Base-by-base conservation (phyloP, 2,797 vertebrate species). In the Acanthurus lineatus region DNA sequence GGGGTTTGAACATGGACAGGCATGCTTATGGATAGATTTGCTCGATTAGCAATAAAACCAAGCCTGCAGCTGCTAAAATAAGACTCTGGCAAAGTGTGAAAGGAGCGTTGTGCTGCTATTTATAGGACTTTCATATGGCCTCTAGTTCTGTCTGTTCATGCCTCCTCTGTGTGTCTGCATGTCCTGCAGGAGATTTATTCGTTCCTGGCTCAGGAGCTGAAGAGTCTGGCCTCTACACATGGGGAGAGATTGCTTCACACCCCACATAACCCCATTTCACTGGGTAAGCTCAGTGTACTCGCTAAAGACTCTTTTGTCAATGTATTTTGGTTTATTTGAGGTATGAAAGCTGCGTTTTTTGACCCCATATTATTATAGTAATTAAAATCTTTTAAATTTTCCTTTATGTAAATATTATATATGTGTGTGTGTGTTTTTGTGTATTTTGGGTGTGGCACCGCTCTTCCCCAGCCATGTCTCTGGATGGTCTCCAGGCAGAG, bases 231-330 rank as follows among this genome's bases (percentile, higher is more conserved):
- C 51, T 95, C 96, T 79, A 91, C 75, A 63, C 95, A 97, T 35
- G 96, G 91, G 59, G 98, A 99, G 90, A 95, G 96, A 85, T 88
- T 99, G 67, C 94, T 99, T 77, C 91, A 96, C 69, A 99, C 97
- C 67, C 95, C 97, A 57, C 97, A 97, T 87, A 99, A 99, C 90
- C 97, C 97, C 73, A 97, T 99, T 90, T 99, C 98, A 52, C 94
- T 99, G 91, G 98, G 98, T 99, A 95, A 91, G 93, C 68, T 77
- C 25, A 25, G 25, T 25, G 25, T n/a, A n/a, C n/a, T n/a, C n/a
- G n/a, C n/a, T n/a, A n/a, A n/a, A n/a, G n/a, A n/a, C n/a, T n/a
- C n/a, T n/a, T n/a, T n/a, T n/a, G n/a, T n/a, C n/a, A n/a, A n/a
- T 25, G 25, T 3, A 25, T 3, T 25, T 25, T 25, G 25, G 25